phyloP scores from a whole-genome alignment of 2,113 vertebrate species.

The Trichomycterus rosablanca region DNA sequence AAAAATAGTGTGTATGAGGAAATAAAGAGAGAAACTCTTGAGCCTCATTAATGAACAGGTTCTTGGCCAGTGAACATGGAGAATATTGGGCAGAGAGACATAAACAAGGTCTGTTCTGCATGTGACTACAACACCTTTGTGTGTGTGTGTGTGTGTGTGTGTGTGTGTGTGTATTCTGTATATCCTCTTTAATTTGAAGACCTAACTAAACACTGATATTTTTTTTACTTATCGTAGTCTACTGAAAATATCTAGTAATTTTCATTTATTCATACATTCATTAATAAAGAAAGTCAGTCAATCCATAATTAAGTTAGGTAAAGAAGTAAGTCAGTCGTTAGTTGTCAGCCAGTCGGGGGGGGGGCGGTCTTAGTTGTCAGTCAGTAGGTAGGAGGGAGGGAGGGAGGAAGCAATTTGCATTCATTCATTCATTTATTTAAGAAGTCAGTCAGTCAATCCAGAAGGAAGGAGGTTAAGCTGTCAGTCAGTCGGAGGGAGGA shows the following conservation, averaged over 20 bases:
- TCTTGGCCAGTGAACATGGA: constrained; percentile 54
- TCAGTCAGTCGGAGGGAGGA: too few relatives aligned
- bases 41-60: constrained; percentile 54
- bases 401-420: too few relatives aligned
- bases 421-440: too few relatives aligned
- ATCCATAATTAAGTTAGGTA: too few relatives aligned
- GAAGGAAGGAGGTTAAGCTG: not conserved
- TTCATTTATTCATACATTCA: too few relatives aligned
- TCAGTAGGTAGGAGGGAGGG: too few relatives aligned
- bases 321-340: too few relatives aligned
- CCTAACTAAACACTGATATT: not conserved
- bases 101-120: constrained; percentile 1
- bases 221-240: constrained; percentile 12
- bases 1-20: not conserved
- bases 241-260: too few relatives aligned
- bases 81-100: constrained; percentile 48
- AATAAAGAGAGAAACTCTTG: constrained; percentile 27
- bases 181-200: not conserved
- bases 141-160: constrained; percentile 16
- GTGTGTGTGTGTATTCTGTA: constrained; percentile 9
- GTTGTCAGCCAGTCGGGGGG: too few relatives aligned
- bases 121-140: constrained; percentile 8
- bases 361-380: too few relatives aligned
- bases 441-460: not conserved
- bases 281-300: too few relatives aligned